Evolutionary conservation across 2,888 invertebrate species (phyloP).

Genomic region (Acanthopleura granulata): DNA sequence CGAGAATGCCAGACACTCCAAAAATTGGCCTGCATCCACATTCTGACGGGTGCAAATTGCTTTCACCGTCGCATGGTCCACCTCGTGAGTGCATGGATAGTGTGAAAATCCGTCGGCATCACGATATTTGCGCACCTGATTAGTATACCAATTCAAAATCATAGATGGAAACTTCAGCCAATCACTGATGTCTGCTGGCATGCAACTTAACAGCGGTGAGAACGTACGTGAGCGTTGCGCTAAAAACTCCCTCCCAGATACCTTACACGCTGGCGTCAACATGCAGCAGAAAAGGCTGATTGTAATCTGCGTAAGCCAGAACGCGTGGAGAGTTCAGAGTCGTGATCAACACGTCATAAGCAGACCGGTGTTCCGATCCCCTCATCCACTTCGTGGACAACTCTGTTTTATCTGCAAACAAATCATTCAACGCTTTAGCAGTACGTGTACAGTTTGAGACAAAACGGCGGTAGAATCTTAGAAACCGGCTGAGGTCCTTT

Average conservation of each 20-base stretch:
- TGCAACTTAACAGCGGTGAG: constrained; percentile 7
- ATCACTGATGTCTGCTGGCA: constrained; percentile 2
- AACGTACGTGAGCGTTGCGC: constrained; percentile 23
- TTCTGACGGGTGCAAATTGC: not conserved
- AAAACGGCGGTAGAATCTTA: constrained; percentile 1
- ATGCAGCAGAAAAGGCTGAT: not conserved
- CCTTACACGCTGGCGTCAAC: constrained; percentile 7
- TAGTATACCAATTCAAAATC: not conserved
- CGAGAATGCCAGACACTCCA: not conserved
- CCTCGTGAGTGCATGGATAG: not conserved
- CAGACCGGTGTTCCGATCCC: not conserved
- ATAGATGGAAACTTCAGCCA: not conserved
- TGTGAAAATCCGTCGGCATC: constrained; percentile 6
- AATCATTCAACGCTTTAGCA: constrained; percentile 3
- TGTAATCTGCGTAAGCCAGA: constrained; percentile 8
- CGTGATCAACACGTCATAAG: not conserved
- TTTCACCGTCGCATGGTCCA: not conserved
- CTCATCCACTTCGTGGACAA: not conserved
- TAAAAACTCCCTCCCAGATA: too few species aligned
- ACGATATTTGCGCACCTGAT: not conserved
- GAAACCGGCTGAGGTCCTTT: not conserved
- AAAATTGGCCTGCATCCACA: not conserved
- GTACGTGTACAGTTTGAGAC: not conserved
- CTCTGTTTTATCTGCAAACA: not conserved
- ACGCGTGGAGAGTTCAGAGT: not conserved